Evolutionary conservation across 2,797 vertebrate genomes (phyloP), one percentile per base, ranked within the genome.

Genomic region (Manis crassicaudata): DNA sequence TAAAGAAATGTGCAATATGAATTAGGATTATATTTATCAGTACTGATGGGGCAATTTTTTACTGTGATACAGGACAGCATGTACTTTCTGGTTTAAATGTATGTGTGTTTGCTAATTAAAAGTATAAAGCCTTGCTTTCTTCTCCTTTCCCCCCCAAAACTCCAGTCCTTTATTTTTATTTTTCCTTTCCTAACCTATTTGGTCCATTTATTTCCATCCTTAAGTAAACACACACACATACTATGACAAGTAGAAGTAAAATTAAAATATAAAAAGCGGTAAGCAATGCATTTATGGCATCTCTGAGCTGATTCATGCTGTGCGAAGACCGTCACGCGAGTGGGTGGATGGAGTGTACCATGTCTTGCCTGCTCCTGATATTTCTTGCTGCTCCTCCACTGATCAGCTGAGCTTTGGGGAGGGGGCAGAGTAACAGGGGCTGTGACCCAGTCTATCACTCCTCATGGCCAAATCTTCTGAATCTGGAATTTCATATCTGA

Each of bases 351-450:
- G 10, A 27, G 7, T 12, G 0, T 37, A 12, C 7, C 6, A 0
- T 2, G 1, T 16, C 21, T 75, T 50, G 43, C 16, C 13, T 35
- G 1, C 60, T 67, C 18, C 40, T 8, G 16, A 65, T 29, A 12
- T 81, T 60, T 58, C n/a, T 70, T n/a, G 4, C 11, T 12, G 5
- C 17, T 70, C 27, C 20, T 79, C 4, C 37, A 6, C 4, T 13
- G 29, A 23, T 17, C 37, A 3, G 7, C 23, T 37, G 35, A 2
- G 52, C 6, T 8, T 1, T 4, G 3, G 5, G 7, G 3, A n/a
- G 10, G 0, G 20, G 6, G 1, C 20, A 20, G 2, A 12, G 50
- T 0, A 18, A 23, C 17, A 32, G 37, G 7, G 8, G 8, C 4
- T 56, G 6, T 63, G 50, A 80, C 23, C 50, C 20, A 29, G 14